A percentile compares a stretch with the other conserved stretches of the same genome.
Conservation (phyloP, 2,797 vertebrate species). For the Scyliorhinus canicula region DNA sequence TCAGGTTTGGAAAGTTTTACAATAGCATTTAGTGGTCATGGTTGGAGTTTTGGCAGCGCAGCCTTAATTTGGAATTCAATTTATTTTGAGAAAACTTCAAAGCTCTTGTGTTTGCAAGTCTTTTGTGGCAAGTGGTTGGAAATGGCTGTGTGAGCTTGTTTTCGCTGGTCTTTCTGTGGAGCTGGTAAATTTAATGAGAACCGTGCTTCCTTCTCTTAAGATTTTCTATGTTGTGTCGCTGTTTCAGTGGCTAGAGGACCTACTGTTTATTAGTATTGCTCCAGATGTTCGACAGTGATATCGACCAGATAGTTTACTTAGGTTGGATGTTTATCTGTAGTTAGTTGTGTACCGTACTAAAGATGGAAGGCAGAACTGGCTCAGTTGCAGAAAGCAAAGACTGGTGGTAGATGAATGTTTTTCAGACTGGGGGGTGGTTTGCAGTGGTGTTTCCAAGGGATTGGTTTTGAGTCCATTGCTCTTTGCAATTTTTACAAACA, state of each 20-base stretch:
- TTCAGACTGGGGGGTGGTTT: not conserved
- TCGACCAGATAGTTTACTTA: not conserved
- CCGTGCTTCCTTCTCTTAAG: not conserved
- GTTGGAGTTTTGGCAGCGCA: not conserved
- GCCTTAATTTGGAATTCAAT: not conserved
- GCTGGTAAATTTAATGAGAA: not conserved
- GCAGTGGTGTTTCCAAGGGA: not conserved
- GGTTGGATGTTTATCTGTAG: not conserved
- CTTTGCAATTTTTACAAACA: not conserved
- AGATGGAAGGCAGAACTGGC: not conserved
- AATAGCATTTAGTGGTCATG: not conserved
- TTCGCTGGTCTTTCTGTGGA: not conserved
- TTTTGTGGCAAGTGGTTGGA: not conserved
- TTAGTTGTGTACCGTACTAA: not conserved
- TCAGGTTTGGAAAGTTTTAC: not conserved
- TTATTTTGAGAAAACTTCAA: not conserved
- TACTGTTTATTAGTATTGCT: not conserved
- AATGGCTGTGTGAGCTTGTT: not conserved
- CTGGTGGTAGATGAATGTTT: not conserved
- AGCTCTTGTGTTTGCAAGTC: not conserved
- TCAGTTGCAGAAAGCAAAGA: not conserved
- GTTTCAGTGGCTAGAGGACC: not conserved
- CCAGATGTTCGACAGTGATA: not conserved
- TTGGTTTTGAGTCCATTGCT: not conserved
- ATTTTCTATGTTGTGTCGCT: not conserved